A percentile compares a stretch with the other conserved stretches of the same genome.
phyloP scores from a whole-genome alignment of 2,797 vertebrate species.

The Petrocephalus schoutedeni region DNA sequence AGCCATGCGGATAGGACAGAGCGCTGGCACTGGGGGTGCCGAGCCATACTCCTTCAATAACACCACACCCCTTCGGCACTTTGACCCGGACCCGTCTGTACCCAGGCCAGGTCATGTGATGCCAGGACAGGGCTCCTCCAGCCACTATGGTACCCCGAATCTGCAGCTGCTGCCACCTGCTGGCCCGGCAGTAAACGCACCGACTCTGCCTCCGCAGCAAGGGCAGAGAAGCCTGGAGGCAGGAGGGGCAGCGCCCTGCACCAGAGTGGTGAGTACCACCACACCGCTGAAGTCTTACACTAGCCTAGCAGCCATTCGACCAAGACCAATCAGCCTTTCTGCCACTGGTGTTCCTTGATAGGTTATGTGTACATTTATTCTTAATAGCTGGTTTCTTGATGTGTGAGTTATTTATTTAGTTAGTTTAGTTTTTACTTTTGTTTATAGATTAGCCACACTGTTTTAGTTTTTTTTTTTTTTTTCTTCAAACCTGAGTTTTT shows the following conservation, averaged over 20 bases:
- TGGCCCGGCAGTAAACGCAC: background rate
- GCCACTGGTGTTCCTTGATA: background rate
- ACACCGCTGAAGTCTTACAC: background rate
- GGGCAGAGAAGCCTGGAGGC: conserved; percentile 6
- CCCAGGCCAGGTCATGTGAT: background rate
- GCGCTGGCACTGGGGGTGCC: background rate
- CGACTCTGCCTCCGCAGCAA: background rate
- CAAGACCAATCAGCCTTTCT: background rate
- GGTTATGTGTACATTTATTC: background rate
- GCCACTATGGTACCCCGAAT: background rate
- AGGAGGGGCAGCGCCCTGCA: background rate
- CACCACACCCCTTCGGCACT: conserved; percentile 16
- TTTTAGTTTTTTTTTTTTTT: background rate
- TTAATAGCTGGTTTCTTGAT: background rate
- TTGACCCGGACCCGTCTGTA: background rate
- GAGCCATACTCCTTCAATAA: conserved; percentile 11
- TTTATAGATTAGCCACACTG: background rate
- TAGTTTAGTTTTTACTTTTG: background rate
- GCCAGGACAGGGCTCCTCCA: background rate
- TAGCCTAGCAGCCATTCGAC: background rate
- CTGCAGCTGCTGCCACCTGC: background rate
- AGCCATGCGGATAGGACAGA: conserved; percentile 7
- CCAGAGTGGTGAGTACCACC: background rate
- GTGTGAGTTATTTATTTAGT: background rate
- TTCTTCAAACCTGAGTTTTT: background rate